A percentile compares a stretch with the other conserved stretches of the same genome.
Conservation (phyloP, 2,888 invertebrate species). For the Drosophila merina region DNA sequence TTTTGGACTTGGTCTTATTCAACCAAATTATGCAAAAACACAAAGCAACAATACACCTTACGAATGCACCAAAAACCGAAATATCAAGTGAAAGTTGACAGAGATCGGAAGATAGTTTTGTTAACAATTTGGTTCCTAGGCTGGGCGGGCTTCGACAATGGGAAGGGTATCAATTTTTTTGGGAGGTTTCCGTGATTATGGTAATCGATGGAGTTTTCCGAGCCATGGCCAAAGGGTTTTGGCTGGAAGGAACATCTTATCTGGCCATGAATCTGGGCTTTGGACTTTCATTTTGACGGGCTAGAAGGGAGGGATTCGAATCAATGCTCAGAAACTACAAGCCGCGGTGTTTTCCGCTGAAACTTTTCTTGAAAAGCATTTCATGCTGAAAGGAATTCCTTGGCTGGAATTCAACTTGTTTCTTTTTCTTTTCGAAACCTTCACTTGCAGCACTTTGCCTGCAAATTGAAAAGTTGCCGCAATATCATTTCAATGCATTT, state of each 20-base stretch:
- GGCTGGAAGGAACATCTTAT: too few relatives aligned
- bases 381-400: constrained; percentile 15
- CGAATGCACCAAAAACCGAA: constrained; percentile 38
- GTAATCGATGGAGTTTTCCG: constrained; percentile 12
- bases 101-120: constrained; percentile 22
- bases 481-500: constrained; percentile 41
- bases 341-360: too few relatives aligned
- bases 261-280: too few relatives aligned
- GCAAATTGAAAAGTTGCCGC: constrained; percentile 41
- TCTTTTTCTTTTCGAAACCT: constrained; percentile 32
- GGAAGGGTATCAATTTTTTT: constrained; percentile 33
- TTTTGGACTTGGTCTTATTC: constrained; percentile 37
- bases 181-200: constrained; percentile 27
- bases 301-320: too few relatives aligned
- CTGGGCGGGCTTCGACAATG: constrained; percentile 4
- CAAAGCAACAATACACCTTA: constrained; percentile 21
- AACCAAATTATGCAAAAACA: constrained; percentile 71
- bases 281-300: too few relatives aligned
- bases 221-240: constrained; percentile 14
- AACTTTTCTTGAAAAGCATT: too few relatives aligned
- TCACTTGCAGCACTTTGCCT: constrained; percentile 20
- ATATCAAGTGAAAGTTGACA: constrained; percentile 69
- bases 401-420: not conserved
- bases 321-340: too few relatives aligned
- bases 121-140: constrained; percentile 28